Conservation (phyloP, 2,113 vertebrate genomes). For the Barbus barbus region DNA sequence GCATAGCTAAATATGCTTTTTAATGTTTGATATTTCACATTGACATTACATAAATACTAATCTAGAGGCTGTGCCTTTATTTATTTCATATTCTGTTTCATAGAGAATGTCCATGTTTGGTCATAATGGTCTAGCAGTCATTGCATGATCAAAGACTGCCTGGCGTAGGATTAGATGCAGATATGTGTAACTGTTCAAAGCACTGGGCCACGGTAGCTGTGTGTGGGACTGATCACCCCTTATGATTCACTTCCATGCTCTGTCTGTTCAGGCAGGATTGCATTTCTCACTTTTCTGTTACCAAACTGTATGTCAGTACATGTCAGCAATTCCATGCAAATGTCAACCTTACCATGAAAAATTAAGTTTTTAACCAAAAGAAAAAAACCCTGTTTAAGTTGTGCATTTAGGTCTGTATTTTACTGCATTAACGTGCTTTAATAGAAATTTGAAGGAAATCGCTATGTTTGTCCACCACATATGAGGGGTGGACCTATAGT, state of each 20-base stretch:
- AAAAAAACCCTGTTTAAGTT: no score
- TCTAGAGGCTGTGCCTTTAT: neutral
- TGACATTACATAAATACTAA: neutral
- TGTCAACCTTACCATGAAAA: no score
- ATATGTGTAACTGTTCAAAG: slow-evolving; percentile 39
- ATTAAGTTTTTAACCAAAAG: no score
- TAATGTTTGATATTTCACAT: neutral
- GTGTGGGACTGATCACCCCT: slow-evolving; percentile 46
- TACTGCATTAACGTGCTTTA: no score
- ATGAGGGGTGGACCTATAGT: no score
- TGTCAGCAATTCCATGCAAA: no score
- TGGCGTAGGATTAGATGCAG: slow-evolving; percentile 39
- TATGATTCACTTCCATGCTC: slow-evolving; percentile 48
- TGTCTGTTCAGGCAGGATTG: slow-evolving; percentile 19
- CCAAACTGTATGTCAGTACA: slow-evolving; percentile 41
- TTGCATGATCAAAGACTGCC: slow-evolving; percentile 44
- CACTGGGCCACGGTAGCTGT: slow-evolving; percentile 29
- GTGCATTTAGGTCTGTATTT: no score
- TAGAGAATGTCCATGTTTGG: slow-evolving; percentile 46
- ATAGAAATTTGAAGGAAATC: no score
- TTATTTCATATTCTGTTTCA: slow-evolving; percentile 6
- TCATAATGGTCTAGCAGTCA: slow-evolving; percentile 36
- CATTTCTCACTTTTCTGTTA: slow-evolving; percentile 48
- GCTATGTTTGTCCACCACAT: no score
- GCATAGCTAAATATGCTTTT: neutral